These are phyloP conservation scores for Hydrocynus forskahlii DNA, from an alignment of 2,797 vertebrate species.

Conservation along the genomic window DNA sequence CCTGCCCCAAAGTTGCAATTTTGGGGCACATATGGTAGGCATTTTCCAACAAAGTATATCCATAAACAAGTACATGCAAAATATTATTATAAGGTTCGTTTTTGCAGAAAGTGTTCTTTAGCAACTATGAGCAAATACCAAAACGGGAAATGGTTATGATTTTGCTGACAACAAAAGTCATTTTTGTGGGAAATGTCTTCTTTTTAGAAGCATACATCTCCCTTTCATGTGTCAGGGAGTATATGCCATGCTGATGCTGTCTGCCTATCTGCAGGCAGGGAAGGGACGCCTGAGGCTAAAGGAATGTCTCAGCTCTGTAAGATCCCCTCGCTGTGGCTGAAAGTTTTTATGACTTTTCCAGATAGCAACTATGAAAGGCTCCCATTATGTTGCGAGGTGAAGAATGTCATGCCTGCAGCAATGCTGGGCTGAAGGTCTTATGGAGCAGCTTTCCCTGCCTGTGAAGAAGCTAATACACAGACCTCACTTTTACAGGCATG, in stretches of 20 bases:
- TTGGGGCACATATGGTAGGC: conserved; percentile 17
- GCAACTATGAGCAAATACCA: neutral
- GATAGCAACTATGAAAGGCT: conserved; percentile 73
- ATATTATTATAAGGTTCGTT: too few species aligned
- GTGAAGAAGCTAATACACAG: conserved; percentile 17
- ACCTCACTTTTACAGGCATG: conserved; percentile 5
- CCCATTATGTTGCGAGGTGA: conserved; percentile 66
- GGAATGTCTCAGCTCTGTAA: conserved; percentile 53
- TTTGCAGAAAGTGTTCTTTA: neutral
- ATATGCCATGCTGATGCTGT: conserved; percentile 17
- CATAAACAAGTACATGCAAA: neutral
- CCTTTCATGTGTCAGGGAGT: conserved; percentile 1
- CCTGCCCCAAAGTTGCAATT: conserved; percentile 24
- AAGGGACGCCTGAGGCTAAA: conserved; percentile 20
- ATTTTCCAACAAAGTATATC: conserved; percentile 29
- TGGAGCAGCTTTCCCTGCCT: conserved; percentile 9
- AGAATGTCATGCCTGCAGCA: conserved; percentile 55
- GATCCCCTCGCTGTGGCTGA: conserved; percentile 64
- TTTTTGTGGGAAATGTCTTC: neutral
- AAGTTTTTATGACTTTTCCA: conserved; percentile 70
- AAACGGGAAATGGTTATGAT: neutral
- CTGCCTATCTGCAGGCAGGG: neutral
- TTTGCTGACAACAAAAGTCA: neutral
- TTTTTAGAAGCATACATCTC: neutral
- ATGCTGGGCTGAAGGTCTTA: conserved; percentile 11